Evolutionary conservation across 1,140 invertebrate species (phyloP), one percentile per base, ranked within the genome.

Genomic region (Apis laboriosa): DNA sequence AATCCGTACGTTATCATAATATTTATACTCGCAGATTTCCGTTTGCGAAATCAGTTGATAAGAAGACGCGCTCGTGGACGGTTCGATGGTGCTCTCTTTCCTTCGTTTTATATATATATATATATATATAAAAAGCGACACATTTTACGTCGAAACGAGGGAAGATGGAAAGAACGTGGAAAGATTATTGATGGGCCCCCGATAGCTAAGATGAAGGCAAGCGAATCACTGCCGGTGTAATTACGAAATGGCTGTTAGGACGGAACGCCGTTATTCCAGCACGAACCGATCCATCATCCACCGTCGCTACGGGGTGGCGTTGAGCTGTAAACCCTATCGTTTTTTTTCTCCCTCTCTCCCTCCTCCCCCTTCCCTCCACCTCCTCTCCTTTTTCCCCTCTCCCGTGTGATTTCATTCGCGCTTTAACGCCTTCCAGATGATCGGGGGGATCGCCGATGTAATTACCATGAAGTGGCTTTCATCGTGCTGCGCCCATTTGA

Each of bases 191-290:
- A 94, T 92, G 92, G 90, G 90, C 79, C 71, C 34, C 79, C 83
- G 88, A 93, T 93, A 92, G 92, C 92, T 91, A 92, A 93, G 93
- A 92, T 85, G 90, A 83, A 84, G 82, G 73, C 86, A 90, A 90
- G 89, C 88, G 91, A 93, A 93, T 93, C 92, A 91, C 91, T 92
- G 91, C 87, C 90, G 87, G 90, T 90, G 90, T 93, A 94, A 94
- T 94, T 93, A 92, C 92, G 91, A 93, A 93, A 94, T 93, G 92
- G 92, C 92, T 90, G 89, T 90, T 90, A 90, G 80, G 64, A 90
- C 79, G 87, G 83, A 78, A 75, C 68, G 72, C 76, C 77, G 86
- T 91, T 91, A 92, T 90, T 90, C 88, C 86, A 85, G 88, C 82
- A 78, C 86, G 83, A 84, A 88, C 81, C 90, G 87, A 93, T 93